Evolutionary conservation across 2,113 vertebrate species (phyloP), one percentile per base, ranked within the genome.

Genomic region (Bambusicola thoracicus): DNA sequence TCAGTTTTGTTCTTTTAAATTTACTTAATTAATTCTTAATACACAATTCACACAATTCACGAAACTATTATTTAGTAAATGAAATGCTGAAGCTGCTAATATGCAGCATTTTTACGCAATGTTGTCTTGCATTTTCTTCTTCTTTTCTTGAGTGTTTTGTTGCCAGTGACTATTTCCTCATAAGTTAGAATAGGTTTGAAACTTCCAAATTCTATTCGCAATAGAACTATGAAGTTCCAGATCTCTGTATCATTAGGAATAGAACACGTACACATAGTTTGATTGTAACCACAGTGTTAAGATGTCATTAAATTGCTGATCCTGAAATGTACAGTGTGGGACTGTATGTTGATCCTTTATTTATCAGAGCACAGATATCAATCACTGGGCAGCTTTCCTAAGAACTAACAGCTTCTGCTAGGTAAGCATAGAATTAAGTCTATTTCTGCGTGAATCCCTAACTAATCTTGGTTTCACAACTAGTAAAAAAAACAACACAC

Each of bases 261-360:
- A 48, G 58, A 66, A 76, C 40, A 53, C 7, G 11, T 34, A 41
- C 2, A 7, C 13, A 6, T 0, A 1, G 79, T 62, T 46, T 22
- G 13, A 32, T 12, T 18, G 34, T 76, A 38, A 67, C 56, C 53
- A 11, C 43, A 40, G 16, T 34, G 84, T 84, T 72, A 32, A 82
- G 48, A 36, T 65, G 20, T 51, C 24, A 69, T 73, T 93, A 92
- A 93, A 91, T 11, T 49, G n/a, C 83, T 94, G 40, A 27, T 34
- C 43, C 30, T 75, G 36, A 91, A 79, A 53, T 3, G 1, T 12
- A 6, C 87, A 72, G 22, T 25, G 46, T 90, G 65, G 16, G 7
- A 34, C 32, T 56, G 74, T 41, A 18, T 81, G 41, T n/a, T 55
- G 40, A 76, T 44, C 44, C 24, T 89, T 75, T 51, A 25, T 78